Conservation (phyloP, 2,888 invertebrate genomes). For the Leptogaster cylindrica region DNA sequence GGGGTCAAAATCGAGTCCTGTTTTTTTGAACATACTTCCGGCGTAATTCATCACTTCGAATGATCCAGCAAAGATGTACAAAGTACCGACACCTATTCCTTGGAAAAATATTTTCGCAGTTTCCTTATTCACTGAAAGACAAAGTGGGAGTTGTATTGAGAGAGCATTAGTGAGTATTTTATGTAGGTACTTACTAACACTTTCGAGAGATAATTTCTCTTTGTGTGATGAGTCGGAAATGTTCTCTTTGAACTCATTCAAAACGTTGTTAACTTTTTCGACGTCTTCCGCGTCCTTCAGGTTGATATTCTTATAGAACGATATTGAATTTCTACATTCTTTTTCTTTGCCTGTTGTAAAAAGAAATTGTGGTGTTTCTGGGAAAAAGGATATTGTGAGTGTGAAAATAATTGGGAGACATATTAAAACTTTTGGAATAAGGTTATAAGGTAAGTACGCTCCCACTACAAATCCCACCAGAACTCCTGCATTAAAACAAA, state of each 20-base stretch:
- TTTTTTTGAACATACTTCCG: no score
- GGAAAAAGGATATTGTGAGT: conserved; percentile 34
- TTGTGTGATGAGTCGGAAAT: neutral
- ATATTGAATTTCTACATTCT: conserved; percentile 43
- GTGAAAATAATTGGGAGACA: conserved; percentile 41
- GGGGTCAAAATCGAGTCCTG: no score
- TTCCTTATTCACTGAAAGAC: no score
- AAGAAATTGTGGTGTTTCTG: conserved; percentile 48
- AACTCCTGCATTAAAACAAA: conserved; percentile 44
- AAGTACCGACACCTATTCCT: no score
- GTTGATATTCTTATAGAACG: conserved; percentile 43
- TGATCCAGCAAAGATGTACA: no score
- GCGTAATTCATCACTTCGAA: no score
- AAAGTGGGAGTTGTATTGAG: no score
- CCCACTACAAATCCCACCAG: conserved; percentile 46
- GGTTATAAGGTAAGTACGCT: conserved; percentile 43
- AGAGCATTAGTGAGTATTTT: no score
- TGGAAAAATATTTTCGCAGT: no score
- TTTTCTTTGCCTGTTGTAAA: conserved; percentile 32
- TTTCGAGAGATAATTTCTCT: conserved; percentile 24
- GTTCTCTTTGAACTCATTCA: conserved; percentile 17
- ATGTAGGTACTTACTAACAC: no score
- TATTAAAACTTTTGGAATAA: conserved; percentile 43
- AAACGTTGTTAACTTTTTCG: conserved; percentile 22
- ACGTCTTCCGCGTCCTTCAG: conserved; percentile 4